Evolutionary conservation across 2,797 vertebrate species (phyloP).

Genomic region (Spea hammondii): DNA sequence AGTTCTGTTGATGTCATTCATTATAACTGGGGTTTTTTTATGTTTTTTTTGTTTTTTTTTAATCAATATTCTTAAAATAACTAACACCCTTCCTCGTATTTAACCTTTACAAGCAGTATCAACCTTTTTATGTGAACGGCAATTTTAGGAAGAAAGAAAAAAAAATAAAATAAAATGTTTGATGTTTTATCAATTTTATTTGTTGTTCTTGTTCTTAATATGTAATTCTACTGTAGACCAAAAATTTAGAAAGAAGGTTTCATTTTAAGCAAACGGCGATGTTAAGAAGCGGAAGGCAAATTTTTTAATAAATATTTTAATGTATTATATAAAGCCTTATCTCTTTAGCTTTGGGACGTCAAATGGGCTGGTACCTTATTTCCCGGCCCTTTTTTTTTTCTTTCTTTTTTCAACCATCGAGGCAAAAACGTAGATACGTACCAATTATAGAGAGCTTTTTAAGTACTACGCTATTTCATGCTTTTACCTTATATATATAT

Average conservation of each 20-base stretch:
- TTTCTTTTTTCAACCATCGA: background rate
- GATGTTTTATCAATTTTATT: slow-evolving; percentile 24
- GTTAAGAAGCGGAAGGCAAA: slow-evolving; percentile 61
- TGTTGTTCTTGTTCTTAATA: slow-evolving; percentile 67
- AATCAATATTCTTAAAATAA: slow-evolving; percentile 19
- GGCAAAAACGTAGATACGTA: slow-evolving; percentile 66
- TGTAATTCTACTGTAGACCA: slow-evolving; percentile 81
- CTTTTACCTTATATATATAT: slow-evolving; percentile 56
- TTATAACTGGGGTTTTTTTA: slow-evolving; percentile 10
- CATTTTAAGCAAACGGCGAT: slow-evolving; percentile 62
- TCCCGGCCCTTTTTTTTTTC: background rate
- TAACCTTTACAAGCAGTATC: slow-evolving; percentile 67
- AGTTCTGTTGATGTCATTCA: background rate
- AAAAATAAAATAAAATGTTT: slow-evolving; percentile 11
- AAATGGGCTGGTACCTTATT: background rate
- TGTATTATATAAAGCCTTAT: slow-evolving; percentile 67
- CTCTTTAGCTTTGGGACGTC: slow-evolving; percentile 37
- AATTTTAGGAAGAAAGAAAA: slow-evolving; percentile 13
- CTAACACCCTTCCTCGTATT: slow-evolving; percentile 52
- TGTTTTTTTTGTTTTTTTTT: slow-evolving; percentile 15
- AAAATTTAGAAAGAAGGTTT: slow-evolving; percentile 66
- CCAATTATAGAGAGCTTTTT: slow-evolving; percentile 66
- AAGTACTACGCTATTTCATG: slow-evolving; percentile 67
- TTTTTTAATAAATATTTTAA: slow-evolving; percentile 64
- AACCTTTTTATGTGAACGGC: slow-evolving; percentile 59